Evolutionary conservation across 64 coral and sea anemone species (phyloP).

Genomic region (Actinia equina): DNA sequence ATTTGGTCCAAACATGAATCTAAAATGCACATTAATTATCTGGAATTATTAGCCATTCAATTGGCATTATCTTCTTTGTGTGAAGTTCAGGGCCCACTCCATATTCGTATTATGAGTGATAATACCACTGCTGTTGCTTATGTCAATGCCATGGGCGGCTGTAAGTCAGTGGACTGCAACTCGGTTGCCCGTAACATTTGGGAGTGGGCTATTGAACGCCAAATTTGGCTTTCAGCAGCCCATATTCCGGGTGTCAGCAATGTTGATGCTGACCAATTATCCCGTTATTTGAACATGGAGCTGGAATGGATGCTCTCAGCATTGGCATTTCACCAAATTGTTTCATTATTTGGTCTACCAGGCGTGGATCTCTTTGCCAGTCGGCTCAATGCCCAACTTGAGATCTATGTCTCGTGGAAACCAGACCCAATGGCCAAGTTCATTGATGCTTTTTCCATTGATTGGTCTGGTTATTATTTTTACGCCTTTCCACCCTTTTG

Average conservation of each 20-base stretch:
- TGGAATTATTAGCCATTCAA: slow-evolving; percentile 53
- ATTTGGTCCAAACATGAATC: slow-evolving; percentile 31
- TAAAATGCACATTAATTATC: slow-evolving; percentile 48
- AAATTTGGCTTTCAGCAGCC: slow-evolving; percentile 40
- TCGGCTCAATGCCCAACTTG: no score
- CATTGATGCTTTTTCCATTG: no score
- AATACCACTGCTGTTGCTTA: slow-evolving; percentile 52
- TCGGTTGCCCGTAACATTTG: slow-evolving; percentile 30
- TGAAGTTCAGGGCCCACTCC: slow-evolving; percentile 1
- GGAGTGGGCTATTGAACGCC: slow-evolving; percentile 20
- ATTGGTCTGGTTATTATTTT: no score
- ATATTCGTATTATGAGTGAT: slow-evolving; percentile 61
- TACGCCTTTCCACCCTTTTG: no score
- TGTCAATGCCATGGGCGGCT: slow-evolving; percentile 52
- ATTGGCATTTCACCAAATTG: background rate
- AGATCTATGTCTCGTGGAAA: no score
- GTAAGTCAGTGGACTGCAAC: slow-evolving; percentile 35
- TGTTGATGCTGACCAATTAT: slow-evolving; percentile 32
- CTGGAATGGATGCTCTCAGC: slow-evolving; percentile 5
- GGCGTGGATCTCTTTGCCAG: background rate
- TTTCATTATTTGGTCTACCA: background rate
- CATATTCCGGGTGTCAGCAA: slow-evolving; percentile 34
- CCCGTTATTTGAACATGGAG: background rate
- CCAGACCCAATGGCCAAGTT: no score
- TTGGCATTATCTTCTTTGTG: slow-evolving; percentile 34